These are phyloP conservation scores for Metallyticus violacea DNA, from an alignment of 2,888 invertebrate species.

Conservation along the genomic window DNA sequence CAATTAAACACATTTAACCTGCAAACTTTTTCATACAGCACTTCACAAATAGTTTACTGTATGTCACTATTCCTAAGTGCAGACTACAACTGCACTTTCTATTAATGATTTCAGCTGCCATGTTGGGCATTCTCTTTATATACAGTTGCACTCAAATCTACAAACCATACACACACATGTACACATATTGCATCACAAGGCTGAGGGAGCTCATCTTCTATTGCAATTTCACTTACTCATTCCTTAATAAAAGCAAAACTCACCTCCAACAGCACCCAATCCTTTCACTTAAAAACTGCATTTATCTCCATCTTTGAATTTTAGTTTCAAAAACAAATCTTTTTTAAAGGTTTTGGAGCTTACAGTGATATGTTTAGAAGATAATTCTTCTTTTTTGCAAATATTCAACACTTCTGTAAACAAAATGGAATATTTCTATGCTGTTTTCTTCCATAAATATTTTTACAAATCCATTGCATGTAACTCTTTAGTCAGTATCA, in stretches of 20 bases:
- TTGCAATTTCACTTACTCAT: background rate
- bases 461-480: background rate
- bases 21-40: background rate
- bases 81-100: background rate
- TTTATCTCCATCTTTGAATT: background rate
- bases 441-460: background rate
- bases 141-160: background rate
- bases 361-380: constrained; percentile 8
- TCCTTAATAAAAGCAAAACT: background rate
- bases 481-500: background rate
- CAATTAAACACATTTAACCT: too few species aligned
- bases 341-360: background rate
- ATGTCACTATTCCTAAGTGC: background rate
- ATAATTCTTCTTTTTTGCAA: background rate
- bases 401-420: background rate
- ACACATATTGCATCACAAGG: background rate
- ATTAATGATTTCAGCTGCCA: constrained; percentile 3
- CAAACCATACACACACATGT: background rate
- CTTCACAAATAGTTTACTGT: background rate
- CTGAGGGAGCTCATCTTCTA: background rate
- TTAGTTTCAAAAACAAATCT: background rate
- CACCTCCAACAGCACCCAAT: background rate
- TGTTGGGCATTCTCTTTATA: background rate
- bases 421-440: constrained; percentile 3
- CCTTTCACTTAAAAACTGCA: background rate